Evolutionary conservation across 2,113 vertebrate species (phyloP).

Genomic region (Mesoclemmys tuberculata): DNA sequence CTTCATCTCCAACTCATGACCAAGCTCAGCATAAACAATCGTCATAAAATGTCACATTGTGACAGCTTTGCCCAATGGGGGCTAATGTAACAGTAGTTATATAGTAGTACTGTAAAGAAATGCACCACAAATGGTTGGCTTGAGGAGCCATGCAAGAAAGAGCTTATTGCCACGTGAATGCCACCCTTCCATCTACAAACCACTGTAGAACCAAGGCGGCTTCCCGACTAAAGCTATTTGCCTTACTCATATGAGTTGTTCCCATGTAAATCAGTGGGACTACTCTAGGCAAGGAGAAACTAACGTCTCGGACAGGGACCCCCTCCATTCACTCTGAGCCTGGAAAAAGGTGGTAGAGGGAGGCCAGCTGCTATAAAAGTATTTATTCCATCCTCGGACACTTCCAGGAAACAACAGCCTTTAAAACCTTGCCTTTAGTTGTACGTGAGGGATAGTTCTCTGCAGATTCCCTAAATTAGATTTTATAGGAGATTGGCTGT

Average conservation of each 20-base stretch:
- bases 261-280: neutral
- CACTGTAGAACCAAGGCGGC: neutral
- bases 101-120: neutral
- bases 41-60: neutral
- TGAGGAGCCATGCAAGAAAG: neutral
- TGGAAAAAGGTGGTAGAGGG: neutral
- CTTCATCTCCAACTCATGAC: neutral
- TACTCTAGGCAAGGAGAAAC: neutral
- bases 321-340: neutral
- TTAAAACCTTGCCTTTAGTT: conserved; percentile 1
- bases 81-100: neutral
- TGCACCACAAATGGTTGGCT: neutral
- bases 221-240: neutral
- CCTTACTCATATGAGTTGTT: neutral
- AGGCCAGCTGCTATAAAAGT: neutral
- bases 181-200: neutral
- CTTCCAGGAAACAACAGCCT: conserved; percentile 17
- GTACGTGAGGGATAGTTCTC: neutral
- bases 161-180: neutral
- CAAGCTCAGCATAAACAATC: neutral
- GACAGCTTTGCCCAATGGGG: neutral
- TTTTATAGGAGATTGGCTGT: conserved; percentile 28
- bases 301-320: neutral
- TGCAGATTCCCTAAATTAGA: conserved; percentile 29
- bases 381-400: neutral